Conservation (phyloP, 2,888 invertebrate species). For the Aelia acuminata region DNA sequence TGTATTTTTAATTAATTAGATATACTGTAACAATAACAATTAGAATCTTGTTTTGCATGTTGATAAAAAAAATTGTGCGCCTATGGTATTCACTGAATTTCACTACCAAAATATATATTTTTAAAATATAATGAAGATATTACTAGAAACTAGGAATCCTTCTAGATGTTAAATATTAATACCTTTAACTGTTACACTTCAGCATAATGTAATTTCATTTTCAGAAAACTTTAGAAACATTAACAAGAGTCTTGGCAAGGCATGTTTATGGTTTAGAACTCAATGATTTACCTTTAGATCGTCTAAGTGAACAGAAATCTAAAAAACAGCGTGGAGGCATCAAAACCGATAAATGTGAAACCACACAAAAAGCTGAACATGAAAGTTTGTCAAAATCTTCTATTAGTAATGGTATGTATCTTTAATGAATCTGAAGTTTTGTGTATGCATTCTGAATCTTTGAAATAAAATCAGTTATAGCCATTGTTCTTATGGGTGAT, state of each 20-base stretch:
- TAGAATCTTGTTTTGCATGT: too few relatives aligned
- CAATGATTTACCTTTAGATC: slow-evolving; percentile 85
- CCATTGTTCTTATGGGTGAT: too few relatives aligned
- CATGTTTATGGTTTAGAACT: slow-evolving; percentile 96
- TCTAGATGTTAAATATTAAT: background rate
- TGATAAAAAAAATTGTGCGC: too few relatives aligned
- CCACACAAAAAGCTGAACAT: slow-evolving; percentile 58
- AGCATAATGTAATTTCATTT: slow-evolving; percentile 63
- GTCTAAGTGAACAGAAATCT: slow-evolving; percentile 83
- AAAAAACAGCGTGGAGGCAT: slow-evolving; percentile 74
- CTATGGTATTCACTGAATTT: too few relatives aligned
- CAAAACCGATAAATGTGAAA: slow-evolving; percentile 62
- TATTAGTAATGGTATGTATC: slow-evolving; percentile 58
- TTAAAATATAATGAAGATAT: background rate
- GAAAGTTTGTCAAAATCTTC: slow-evolving; percentile 61
- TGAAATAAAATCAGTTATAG: too few relatives aligned
- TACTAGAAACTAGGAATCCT: background rate
- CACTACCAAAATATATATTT: background rate
- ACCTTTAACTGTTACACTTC: background rate
- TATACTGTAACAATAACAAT: too few relatives aligned
- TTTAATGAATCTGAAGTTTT: background rate
- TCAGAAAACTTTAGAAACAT: slow-evolving; percentile 95
- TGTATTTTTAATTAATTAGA: too few relatives aligned
- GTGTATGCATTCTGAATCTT: background rate
- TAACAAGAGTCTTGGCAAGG: slow-evolving; percentile 93